Percentiles rank a stretch among this genome's conserved stretches.
Conservation (phyloP, 2,113 vertebrate genomes). For the Glareola pratincola region DNA sequence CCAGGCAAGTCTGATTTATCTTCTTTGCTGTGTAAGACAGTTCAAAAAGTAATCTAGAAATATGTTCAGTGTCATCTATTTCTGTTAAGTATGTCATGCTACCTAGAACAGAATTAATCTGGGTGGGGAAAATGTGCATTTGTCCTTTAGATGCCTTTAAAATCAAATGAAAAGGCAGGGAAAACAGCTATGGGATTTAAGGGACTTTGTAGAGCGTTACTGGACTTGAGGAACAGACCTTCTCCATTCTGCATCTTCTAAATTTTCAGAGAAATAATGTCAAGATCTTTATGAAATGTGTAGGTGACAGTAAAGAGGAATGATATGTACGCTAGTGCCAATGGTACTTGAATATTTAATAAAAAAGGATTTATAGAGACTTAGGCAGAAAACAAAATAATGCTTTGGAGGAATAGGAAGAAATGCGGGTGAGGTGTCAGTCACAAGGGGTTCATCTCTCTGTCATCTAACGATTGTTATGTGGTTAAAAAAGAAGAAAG, state of each 20-base stretch:
- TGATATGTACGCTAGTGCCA: not conserved
- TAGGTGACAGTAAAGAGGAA: not conserved
- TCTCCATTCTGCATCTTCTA: not conserved
- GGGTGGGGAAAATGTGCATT: not conserved
- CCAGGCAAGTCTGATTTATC: not conserved
- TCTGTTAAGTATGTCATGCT: not conserved
- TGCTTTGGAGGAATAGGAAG: not conserved
- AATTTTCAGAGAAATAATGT: not conserved
- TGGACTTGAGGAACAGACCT: not conserved
- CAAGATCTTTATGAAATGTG: not conserved
- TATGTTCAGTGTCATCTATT: not conserved
- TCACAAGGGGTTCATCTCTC: not conserved
- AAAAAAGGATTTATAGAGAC: not conserved
- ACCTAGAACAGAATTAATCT: not conserved
- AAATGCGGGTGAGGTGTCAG: not conserved
- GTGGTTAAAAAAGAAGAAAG: not conserved
- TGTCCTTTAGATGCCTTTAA: not conserved
- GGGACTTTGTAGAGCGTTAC: not conserved
- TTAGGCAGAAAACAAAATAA: conserved; percentile 2
- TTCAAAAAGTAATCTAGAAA: not conserved
- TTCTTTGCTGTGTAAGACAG: accelerated
- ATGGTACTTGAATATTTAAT: not conserved
- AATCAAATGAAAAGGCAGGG: not conserved
- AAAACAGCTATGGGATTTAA: not conserved
- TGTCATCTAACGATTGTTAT: not conserved